Base-by-base conservation (phyloP, 2,113 vertebrate genomes). In the Cyanoderma ruficeps region DNA sequence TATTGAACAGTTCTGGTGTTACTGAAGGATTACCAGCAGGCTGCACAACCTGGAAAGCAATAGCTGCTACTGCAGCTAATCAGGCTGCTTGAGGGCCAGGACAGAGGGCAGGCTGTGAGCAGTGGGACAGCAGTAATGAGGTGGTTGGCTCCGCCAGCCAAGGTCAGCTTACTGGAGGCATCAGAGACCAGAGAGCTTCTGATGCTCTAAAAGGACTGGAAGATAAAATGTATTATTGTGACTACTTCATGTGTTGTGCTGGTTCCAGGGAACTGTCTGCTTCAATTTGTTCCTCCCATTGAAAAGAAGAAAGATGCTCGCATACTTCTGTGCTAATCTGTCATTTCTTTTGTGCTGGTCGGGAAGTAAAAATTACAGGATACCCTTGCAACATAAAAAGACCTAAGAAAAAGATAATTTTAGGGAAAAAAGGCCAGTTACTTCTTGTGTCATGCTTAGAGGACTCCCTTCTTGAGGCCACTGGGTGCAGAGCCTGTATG, bases 231-330 rank as follows among this genome's bases (percentile, higher is more conserved):
- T 63, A 75, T 75, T 57, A 63, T 87, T 83, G 88, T 87, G 81
- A 90, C 93, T 82, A 90, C 56, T 95, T 96, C 88, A 63, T 17
- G 68, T 74, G 35, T 49, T 94, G 83, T 4, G 0, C 67, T n/a
- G 15, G 71, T 88, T 97, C 93, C 95, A 94, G 78, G 57, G 85
- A 96, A 87, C 94, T 93, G 98, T 97, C 97, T 88, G 60, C 88
- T 93, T 94, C 63, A 74, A 97, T 96, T 97, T 97, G 91, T 91
- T 95, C 80, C 55, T 97, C 64, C 42, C 41, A 21, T 21, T 69
- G 76, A 84, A 52, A 92, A 89, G 70, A 96, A 94, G 76, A 83
- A 87, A 93, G 89, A 85, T 89, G 68, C 50, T 31, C 3, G 0
- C 33, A 20, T 74, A 85, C 64, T 87, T 72, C 68, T 53, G 55